Conservation (phyloP, 2,888 invertebrate species). For the Andrena camellia region DNA sequence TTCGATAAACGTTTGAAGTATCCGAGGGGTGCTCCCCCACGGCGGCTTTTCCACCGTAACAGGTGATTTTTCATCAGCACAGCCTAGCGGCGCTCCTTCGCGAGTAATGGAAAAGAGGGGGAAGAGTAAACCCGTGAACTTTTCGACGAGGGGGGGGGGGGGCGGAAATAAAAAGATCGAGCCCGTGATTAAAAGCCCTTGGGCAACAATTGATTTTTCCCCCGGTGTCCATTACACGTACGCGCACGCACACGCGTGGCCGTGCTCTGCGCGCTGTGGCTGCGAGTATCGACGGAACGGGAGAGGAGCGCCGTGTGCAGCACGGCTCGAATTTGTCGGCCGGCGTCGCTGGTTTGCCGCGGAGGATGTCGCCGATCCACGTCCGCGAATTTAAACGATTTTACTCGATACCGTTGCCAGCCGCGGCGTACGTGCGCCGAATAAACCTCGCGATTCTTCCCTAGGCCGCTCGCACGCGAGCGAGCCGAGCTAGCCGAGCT, state of each 20-base stretch:
- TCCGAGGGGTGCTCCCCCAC: background rate
- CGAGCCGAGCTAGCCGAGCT: conserved; percentile 12
- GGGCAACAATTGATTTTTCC: conserved; percentile 80
- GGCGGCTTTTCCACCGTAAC: conserved; percentile 28
- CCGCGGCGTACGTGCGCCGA: conserved; percentile 38
- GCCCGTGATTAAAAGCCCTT: conserved; percentile 81
- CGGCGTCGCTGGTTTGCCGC: conserved; percentile 23
- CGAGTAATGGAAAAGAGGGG: conserved; percentile 45
- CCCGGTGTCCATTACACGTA: conserved; percentile 62
- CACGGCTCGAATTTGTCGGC: conserved; percentile 52
- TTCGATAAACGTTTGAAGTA: conserved; percentile 37
- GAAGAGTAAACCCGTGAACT: conserved; percentile 43
- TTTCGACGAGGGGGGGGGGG: conserved; percentile 50
- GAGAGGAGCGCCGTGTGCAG: background rate
- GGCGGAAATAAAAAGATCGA: conserved; percentile 80
- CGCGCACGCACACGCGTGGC: conserved; percentile 12
- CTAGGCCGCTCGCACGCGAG: background rate
- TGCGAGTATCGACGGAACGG: background rate
- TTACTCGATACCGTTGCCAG: conserved; percentile 51
- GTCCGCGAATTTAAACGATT: conserved; percentile 66
- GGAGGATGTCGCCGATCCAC: conserved; percentile 55
- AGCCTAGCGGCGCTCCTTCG: conserved; percentile 18
- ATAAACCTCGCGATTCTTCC: conserved; percentile 46
- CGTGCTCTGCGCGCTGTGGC: no score
- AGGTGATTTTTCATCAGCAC: conserved; percentile 59